Evolutionary conservation across 2,888 invertebrate species (phyloP), one percentile per base, ranked within the genome.

Genomic region (Diaphora mendica): DNA sequence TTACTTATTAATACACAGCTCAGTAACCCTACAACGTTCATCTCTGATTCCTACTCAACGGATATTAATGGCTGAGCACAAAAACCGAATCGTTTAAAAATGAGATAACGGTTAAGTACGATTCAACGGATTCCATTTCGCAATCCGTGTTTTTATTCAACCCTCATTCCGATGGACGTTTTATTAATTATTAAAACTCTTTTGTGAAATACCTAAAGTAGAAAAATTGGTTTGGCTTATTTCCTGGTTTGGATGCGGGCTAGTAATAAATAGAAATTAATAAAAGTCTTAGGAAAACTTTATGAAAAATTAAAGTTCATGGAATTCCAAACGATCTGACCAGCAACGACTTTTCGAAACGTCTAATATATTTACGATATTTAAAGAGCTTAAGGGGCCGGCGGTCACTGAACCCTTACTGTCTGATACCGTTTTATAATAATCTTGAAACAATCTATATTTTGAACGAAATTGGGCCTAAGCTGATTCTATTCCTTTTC

Each of bases 1-100:
- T 68, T 68, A 68, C 64, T 73, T 68, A 64, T 73, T 51, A 42
- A 64, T 68, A 64, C 64, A 64, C 68, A 51, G 39, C 68, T 68
- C 64, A 73, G 26, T 51, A 68, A 68, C 51, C 65, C 20, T 71
- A 71, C 70, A 74, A 72, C 66, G 66, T 65, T 55, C 68, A 73
- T 65, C 65, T 73, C 68, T 74, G 74, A 83, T 81, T 75, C 64
- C 65, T 72, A 71, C 75, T 77, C 72, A 76, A 80, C 76, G 81
- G 44, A 84, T 85, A 84, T 84, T 82, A 86, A 84, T 84, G 76
- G 79, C 51, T 23, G 30, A 68, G 15, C 68, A 82, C 76, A 84
- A 86, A 85, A 86, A 85, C 77, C 77, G 74, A 79, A 76, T 74
- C 80, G 75, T 83, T 86, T 84, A 78, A 84, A 87, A 86, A 80